Percentiles rank a stretch among this genome's conserved stretches.
Evolutionary conservation across 2,888 invertebrate genomes (phyloP).

Genomic region (Blastobasis lacticolella): DNA sequence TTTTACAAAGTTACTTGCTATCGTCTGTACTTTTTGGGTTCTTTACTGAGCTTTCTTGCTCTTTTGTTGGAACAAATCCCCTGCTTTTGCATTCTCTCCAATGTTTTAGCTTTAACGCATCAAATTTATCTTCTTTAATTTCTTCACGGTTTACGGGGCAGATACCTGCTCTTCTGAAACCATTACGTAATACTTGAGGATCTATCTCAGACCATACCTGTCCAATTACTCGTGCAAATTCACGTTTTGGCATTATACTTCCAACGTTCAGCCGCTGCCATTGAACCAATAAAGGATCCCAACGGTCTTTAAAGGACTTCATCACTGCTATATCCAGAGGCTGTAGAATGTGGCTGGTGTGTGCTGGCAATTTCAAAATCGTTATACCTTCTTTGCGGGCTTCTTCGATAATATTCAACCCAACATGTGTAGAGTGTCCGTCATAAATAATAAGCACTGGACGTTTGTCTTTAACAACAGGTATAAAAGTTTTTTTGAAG

Average conservation of each 20-base stretch:
- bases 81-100: conserved; percentile 6
- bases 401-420: conserved; percentile 13
- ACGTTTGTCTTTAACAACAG: conserved; percentile 7
- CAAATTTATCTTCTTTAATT: not conserved
- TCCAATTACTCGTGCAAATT: conserved; percentile 9
- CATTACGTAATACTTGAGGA: not conserved
- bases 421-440: conserved; percentile 14
- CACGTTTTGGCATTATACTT: conserved; percentile 7
- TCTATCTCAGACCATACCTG: conserved; percentile 1
- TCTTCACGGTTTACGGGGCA: not conserved
- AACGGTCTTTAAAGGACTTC: conserved; percentile 15
- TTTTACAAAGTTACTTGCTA: not conserved
- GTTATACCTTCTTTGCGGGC: conserved; percentile 16
- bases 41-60: not conserved
- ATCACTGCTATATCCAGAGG: conserved; percentile 14
- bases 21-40: not conserved
- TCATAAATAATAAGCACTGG: conserved; percentile 14
- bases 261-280: conserved; percentile 13
- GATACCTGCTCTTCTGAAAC: conserved; percentile 1
- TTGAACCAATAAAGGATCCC: conserved; percentile 10
- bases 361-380: conserved; percentile 21
- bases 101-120: not conserved
- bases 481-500: conserved; percentile 19
- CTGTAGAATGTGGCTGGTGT: conserved; percentile 20
- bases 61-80: not conserved